Evolutionary conservation across 2,888 invertebrate species (phyloP), one percentile per base, ranked within the genome.

Genomic region (Melanotus villosus): DNA sequence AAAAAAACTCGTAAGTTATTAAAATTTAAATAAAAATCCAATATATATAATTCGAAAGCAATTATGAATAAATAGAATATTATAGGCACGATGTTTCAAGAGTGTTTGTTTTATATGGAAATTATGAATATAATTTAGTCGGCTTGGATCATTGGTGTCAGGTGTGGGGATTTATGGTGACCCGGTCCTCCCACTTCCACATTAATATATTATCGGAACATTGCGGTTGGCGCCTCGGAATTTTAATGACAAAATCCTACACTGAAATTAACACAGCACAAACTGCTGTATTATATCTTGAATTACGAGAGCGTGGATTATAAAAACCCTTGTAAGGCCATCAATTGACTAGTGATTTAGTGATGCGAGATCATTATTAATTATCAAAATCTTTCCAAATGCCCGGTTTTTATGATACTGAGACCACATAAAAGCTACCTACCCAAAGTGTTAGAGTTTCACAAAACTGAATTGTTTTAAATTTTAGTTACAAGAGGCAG

Each of bases 161-260:
- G 77, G 78, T 78, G 72, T 74, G 70, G 74, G 76, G 79, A 82
- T 82, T 82, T 82, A 82, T 82, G 81, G 75, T 67, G 71, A 60
- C 57, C 73, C 74, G 79, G 74, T 77, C 81, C 82, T 77, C 81
- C 81, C 77, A 81, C 81, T 81, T 82, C 80, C 80, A 79, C 80
- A 76, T 77, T 79, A 79, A 81, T 82, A 80, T 80, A 81, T 80
- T 80, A 82, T 80, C 77, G 79, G 78, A 80, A 78, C 77, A 75
- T 74, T 76, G 74, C 76, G 76, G 78, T 78, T 79, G 79, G 80
- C 79, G 81, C 80, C 78, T 75, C 64, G 79, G 80, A 80, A 81
- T 80, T 80, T 81, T 81, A 80, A 80, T 80, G 79, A 79, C 77
- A 79, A 79, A 80, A 76, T 75, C 73, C 74, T 73, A 74, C 65